A percentile compares a stretch with the other conserved stretches of the same genome.
phyloP scores from a whole-genome alignment of 1,140 invertebrate species.

The Leucophenga varia region DNA sequence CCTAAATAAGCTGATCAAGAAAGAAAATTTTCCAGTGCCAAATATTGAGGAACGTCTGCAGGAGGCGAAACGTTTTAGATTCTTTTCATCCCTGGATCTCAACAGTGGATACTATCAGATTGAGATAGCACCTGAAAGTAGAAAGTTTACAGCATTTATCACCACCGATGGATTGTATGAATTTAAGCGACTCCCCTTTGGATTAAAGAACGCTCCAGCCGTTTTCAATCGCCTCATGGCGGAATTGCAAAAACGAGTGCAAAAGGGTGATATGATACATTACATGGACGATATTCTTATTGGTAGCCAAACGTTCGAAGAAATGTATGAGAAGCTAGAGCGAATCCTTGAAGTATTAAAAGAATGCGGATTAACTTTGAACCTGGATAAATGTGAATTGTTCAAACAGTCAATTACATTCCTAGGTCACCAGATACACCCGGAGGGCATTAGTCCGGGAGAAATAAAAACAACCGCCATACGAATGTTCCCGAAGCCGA shows the following conservation, averaged over 20 bases:
- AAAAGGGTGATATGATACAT: slow-evolving; percentile 4
- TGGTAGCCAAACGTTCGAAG: neutral
- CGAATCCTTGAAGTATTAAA: slow-evolving; percentile 3
- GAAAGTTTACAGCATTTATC: slow-evolving; percentile 48
- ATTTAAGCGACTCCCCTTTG: slow-evolving; percentile 58
- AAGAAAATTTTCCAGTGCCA: slow-evolving; percentile 31
- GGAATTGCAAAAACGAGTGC: neutral
- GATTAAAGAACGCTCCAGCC: slow-evolving; percentile 29
- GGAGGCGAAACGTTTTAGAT: slow-evolving; percentile 8
- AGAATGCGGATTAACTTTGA: slow-evolving; percentile 54
- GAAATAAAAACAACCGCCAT: slow-evolving; percentile 22
- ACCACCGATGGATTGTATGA: slow-evolving; percentile 56
- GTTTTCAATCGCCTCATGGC: slow-evolving; percentile 40
- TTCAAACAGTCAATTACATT: slow-evolving; percentile 25
- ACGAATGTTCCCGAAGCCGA: slow-evolving; percentile 10
- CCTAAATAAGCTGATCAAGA: slow-evolving; percentile 50
- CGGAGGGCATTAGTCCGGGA: slow-evolving; percentile 13
- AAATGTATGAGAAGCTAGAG: slow-evolving; percentile 10
- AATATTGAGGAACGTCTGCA: slow-evolving; percentile 38
- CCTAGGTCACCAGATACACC: slow-evolving; percentile 9
- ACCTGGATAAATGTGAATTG: slow-evolving; percentile 57
- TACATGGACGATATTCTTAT: slow-evolving; percentile 19
- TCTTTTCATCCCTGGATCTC: slow-evolving; percentile 34
- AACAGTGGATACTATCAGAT: slow-evolving; percentile 45
- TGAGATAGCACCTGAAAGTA: slow-evolving; percentile 3